Evolutionary conservation across 2,113 vertebrate species (phyloP).

Genomic region (Rhineura floridana): DNA sequence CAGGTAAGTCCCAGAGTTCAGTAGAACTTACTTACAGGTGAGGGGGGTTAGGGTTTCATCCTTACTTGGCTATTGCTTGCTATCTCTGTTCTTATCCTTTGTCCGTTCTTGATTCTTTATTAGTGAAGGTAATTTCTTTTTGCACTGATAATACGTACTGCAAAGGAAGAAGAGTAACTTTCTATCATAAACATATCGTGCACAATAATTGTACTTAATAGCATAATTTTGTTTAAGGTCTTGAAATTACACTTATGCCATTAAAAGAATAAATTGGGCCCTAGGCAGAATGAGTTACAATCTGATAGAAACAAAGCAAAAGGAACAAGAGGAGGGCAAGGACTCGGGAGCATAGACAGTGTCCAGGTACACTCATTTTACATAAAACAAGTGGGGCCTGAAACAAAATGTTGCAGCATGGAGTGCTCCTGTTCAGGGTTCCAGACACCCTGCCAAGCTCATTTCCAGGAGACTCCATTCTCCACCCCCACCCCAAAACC

Average conservation of each 20-base stretch:
- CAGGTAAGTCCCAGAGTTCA: no score
- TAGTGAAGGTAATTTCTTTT: neutral
- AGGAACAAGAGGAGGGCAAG: neutral
- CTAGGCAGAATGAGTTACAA: neutral
- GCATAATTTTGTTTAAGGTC: neutral
- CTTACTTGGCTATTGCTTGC: no score
- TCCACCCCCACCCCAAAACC: no score
- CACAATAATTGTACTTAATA: neutral
- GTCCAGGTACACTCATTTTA: neutral
- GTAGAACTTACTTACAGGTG: no score
- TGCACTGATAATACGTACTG: neutral
- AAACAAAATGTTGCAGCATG: neutral
- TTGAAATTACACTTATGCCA: neutral
- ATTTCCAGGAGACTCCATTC: no score
- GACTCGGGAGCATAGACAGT: neutral
- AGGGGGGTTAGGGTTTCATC: no score
- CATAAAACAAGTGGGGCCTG: neutral
- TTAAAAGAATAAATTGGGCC: neutral
- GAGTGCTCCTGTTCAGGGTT: neutral
- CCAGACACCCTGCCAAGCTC: neutral
- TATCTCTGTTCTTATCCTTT: neutral
- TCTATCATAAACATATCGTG: neutral
- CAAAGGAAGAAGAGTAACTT: neutral
- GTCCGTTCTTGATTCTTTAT: neutral
- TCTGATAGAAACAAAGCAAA: neutral